These are phyloP conservation scores for Notodonta ziczac DNA, from an alignment of 2,888 invertebrate species.

Conservation along the genomic window DNA sequence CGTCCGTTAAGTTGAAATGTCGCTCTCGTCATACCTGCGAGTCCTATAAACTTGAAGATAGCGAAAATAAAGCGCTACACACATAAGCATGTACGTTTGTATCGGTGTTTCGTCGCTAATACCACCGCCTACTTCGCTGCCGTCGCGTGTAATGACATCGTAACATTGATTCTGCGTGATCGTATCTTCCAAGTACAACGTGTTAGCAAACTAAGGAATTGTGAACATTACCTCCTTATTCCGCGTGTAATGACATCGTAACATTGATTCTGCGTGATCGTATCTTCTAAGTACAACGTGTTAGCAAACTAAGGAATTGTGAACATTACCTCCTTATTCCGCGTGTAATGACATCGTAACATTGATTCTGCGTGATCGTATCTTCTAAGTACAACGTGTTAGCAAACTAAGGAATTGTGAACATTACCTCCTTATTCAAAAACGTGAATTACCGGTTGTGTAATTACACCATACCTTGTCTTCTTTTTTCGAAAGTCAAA, in stretches of 20 bases:
- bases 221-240: slow-evolving; percentile 9
- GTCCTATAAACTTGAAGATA: background rate
- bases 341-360: slow-evolving; percentile 10
- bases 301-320: slow-evolving; percentile 8
- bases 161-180: slow-evolving; percentile 14
- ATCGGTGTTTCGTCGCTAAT: background rate
- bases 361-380: slow-evolving; percentile 15
- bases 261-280: slow-evolving; percentile 14
- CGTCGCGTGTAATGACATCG: slow-evolving; percentile 10
- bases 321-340: too few species aligned
- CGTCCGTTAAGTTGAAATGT: background rate
- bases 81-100: background rate
- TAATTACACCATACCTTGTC: background rate
- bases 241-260: slow-evolving; percentile 10
- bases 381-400: slow-evolving; percentile 10
- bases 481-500: background rate
- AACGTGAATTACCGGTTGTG: background rate
- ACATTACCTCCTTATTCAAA: too few species aligned
- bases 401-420: slow-evolving; percentile 9
- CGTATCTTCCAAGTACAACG: slow-evolving; percentile 14
- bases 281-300: slow-evolving; percentile 12
- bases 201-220: slow-evolving; percentile 6
- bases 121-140: background rate
- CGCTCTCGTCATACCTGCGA: background rate
- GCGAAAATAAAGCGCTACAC: background rate